Evolutionary conservation across 2,113 vertebrate species (phyloP), one percentile per base, ranked within the genome.

Genomic region (Rattus rattus): DNA sequence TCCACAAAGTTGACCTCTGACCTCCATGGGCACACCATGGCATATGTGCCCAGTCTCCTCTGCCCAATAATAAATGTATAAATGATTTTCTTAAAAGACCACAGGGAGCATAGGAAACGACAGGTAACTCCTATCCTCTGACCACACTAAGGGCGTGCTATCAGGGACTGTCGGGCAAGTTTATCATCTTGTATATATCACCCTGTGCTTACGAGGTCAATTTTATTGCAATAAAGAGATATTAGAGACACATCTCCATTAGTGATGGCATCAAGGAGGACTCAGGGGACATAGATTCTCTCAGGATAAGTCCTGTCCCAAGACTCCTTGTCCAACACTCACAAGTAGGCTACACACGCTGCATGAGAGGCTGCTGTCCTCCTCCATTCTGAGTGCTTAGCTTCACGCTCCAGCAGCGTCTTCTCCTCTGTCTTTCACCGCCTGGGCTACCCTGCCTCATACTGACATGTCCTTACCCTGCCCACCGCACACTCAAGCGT

Each of bases 201-300:
- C 72, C 79, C 19, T 39, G 16, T 72, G 77, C 89, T 47, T 75
- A 52, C 10, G 52, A 16, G 7, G 26, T 94, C 73, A 43, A 28
- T 87, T 91, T 77, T 56, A 56, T 49, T 22, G 36, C 7, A 94
- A 84, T 49, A 95, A 39, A 69, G 47, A 94, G 81, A 67, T 70
- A 59, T 13, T 56, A 28, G 33, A 75, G 30, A 75, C 16, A 14
- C 13, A 47, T 54, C 69, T 36, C 92, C 67, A 26, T 88, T 43
- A 56, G 72, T 52, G 26, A 43, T 56, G 77, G 92, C 69, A 76
- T 70, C 19, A 47, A 69, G 56, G 13, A n/a, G 59, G 49, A 63
- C 24, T 11, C 86, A 16, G 4, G 47, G 20, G 49, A 3, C 47
- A 28, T 5, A 13, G 30, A 8, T 81, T 91, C 83, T 76, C 54